Conservation (phyloP, 1,140 invertebrate genomes). For the Reticulitermes speratus region DNA sequence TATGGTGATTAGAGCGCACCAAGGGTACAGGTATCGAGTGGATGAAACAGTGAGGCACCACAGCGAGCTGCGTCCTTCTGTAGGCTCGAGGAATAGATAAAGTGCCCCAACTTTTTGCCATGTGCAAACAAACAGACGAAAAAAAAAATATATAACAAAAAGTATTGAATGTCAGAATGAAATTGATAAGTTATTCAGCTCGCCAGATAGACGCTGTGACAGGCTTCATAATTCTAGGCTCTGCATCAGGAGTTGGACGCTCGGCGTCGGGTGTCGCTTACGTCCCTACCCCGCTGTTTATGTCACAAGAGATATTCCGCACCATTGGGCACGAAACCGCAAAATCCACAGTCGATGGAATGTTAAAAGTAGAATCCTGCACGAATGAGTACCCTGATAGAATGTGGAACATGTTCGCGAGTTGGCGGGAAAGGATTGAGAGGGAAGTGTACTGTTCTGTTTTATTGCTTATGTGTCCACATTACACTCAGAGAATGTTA, state of each 20-base stretch:
- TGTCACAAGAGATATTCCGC: slow-evolving; percentile 2
- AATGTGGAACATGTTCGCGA: neutral
- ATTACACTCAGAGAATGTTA: no score
- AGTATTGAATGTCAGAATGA: slow-evolving; percentile 6
- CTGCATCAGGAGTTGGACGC: neutral
- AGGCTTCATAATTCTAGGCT: neutral
- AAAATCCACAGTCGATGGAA: neutral
- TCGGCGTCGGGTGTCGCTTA: neutral
- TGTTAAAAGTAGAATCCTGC: neutral
- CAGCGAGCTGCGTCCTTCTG: neutral
- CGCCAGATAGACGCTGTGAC: slow-evolving; percentile 12
- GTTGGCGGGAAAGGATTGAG: neutral
- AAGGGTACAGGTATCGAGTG: no score
- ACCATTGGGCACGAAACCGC: slow-evolving; percentile 6
- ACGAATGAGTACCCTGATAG: neutral
- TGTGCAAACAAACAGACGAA: slow-evolving; percentile 2
- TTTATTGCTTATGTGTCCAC: no score
- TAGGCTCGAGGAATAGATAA: neutral
- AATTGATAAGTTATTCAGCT: slow-evolving; percentile 19
- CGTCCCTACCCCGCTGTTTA: neutral
- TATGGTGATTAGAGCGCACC: no score
- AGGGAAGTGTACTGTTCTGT: no score
- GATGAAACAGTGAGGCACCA: no score
- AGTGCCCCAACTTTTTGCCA: neutral
- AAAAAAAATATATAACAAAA: neutral